Evolutionary conservation across 2,797 vertebrate genomes (phyloP), one percentile per base, ranked within the genome.

Genomic region (Streptopelia turtur): DNA sequence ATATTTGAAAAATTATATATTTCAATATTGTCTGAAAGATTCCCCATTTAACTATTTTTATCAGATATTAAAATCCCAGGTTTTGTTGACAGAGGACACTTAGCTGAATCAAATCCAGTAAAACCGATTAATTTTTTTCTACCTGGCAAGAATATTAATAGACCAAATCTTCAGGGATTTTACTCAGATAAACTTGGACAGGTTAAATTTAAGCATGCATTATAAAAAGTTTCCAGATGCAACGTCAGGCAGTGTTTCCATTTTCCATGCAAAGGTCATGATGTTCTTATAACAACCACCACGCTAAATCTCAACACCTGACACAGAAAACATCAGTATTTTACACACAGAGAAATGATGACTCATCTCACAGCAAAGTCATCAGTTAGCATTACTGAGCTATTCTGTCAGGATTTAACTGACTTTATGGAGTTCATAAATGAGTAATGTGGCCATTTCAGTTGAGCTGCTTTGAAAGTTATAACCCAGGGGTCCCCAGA

Each of bases 351-450:
- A 65, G 92, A 87, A 83, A 66, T 23, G 31, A 63, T 1, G 5
- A 52, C 22, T 50, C 43, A 50, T 59, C 63, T 91, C 68, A 79
- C 9, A 45, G 84, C 33, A 23, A 76, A 94, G 49, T 77, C 84
- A 57, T 60, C 53, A 66, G 59, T 78, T 79, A 94, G 79, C 45
- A 74, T 60, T 41, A 84, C 13, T 17, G 74, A 84, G 55, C 28
- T 83, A 74, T 66, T 83, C 64, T 70, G 79, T 64, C 79, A 60
- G 83, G 60, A 78, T 56, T 41, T 49, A 83, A 66, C 31, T 77
- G 78, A 79, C 71, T 90, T 88, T 80, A 89, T 13, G 60, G 79
- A 85, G 71, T 30, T 83, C 71, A 85, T 83, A 94, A 93, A 91
- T 86, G 68, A 93, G 41, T 91, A 87, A 90, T 41, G 56, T 28